Conservation (phyloP, 2,888 invertebrate genomes). For the Lasioglossum zephyrum region DNA sequence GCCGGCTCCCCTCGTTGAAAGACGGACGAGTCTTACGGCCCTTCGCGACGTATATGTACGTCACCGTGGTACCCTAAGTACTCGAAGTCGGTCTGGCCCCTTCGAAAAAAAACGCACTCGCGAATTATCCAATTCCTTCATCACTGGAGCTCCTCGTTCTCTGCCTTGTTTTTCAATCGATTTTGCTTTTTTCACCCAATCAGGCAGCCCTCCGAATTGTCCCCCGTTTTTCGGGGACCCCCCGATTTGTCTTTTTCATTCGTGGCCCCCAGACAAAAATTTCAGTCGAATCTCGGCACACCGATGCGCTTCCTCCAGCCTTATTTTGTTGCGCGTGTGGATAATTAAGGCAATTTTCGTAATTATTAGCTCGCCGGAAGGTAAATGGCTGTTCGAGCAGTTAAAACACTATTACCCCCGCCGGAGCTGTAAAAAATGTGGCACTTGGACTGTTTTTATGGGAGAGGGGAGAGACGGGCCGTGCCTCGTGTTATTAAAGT, state of each 20-base stretch:
- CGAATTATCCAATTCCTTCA: neutral
- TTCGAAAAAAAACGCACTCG: neutral
- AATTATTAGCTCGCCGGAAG: neutral
- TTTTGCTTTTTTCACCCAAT: slow-evolving; percentile 2
- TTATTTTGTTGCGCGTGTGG: neutral
- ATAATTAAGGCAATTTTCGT: slow-evolving; percentile 4
- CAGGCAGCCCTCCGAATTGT: neutral
- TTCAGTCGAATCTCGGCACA: neutral
- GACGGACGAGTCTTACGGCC: slow-evolving; percentile 50
- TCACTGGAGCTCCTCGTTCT: neutral
- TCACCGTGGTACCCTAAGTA: slow-evolving; percentile 42
- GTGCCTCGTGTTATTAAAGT: neutral
- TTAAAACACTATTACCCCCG: neutral
- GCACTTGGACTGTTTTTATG: neutral
- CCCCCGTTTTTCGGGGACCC: neutral
- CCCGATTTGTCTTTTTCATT: neutral
- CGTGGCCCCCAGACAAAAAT: neutral
- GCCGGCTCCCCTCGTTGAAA: slow-evolving; percentile 24
- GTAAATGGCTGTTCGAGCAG: neutral
- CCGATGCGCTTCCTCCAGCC: neutral
- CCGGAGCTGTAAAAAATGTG: neutral
- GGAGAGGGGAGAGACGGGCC: neutral
- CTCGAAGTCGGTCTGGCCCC: neutral
- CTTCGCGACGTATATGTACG: slow-evolving; percentile 45
- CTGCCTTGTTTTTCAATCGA: neutral